phyloP scores from a whole-genome alignment of 2,888 invertebrate genomes.

The Meandrusa payeni region DNA sequence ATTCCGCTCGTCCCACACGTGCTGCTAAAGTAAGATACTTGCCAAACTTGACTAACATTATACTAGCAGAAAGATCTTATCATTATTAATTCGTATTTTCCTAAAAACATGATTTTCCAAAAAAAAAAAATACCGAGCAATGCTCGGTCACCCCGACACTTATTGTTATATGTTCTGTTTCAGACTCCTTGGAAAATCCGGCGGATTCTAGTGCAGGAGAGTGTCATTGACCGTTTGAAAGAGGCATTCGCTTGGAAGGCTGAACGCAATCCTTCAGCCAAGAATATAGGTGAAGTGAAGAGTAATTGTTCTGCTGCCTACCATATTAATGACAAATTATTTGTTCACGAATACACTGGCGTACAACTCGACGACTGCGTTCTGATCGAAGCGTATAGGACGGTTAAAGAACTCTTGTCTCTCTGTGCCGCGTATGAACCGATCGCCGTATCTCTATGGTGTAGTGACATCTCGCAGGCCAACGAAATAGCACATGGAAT shows the following conservation, averaged over 20 bases:
- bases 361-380: constrained; percentile 28
- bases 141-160: too few relatives aligned
- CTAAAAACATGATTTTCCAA: background rate
- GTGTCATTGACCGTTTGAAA: constrained; percentile 41
- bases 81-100: background rate
- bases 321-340: constrained; percentile 27
- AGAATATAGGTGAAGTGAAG: background rate
- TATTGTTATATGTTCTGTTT: constrained; percentile 28
- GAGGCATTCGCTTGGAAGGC: constrained; percentile 39
- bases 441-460: constrained; percentile 49
- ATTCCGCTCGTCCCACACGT: too few relatives aligned
- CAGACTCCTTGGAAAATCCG: constrained; percentile 48
- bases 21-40: too few relatives aligned
- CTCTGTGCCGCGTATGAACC: constrained; percentile 33
- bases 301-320: constrained; percentile 27
- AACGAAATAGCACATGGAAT: constrained; percentile 45
- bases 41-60: too few relatives aligned
- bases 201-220: constrained; percentile 51
- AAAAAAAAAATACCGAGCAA: too few relatives aligned
- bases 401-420: constrained; percentile 47
- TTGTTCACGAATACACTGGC: constrained; percentile 25
- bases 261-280: constrained; percentile 3
- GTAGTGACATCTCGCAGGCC: constrained; percentile 41
- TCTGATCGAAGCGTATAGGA: constrained; percentile 49
- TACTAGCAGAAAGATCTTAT: too few relatives aligned